phyloP scores from a whole-genome alignment of 2,113 vertebrate genomes.

The Pseudopodoces humilis region DNA sequence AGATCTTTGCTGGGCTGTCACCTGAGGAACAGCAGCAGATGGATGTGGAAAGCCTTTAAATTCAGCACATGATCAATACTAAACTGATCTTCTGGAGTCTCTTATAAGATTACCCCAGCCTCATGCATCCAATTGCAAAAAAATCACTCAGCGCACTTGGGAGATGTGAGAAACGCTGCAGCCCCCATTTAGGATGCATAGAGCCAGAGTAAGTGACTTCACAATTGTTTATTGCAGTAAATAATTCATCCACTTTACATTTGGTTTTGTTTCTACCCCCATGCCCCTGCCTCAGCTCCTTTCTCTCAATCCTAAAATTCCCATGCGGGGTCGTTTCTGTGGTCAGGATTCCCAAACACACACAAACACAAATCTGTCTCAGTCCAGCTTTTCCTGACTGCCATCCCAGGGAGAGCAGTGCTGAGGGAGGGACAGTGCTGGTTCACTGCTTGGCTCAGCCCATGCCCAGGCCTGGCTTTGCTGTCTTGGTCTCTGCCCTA shows the following conservation, averaged over 20 bases:
- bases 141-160: slow-evolving; percentile 53
- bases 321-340: not conserved
- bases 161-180: slow-evolving; percentile 32
- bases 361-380: not conserved
- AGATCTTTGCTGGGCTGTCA: not conserved
- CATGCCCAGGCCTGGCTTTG: not conserved
- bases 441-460: not conserved
- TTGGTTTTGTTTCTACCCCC: slow-evolving; percentile 32
- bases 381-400: not conserved
- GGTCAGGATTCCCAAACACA: not conserved
- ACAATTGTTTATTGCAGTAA: slow-evolving; percentile 72
- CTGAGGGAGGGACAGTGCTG: not conserved
- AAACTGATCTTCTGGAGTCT: slow-evolving; percentile 68
- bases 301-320: not conserved
- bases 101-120: slow-evolving; percentile 62
- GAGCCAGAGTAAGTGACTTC: slow-evolving; percentile 66
- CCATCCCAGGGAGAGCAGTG: not conserved
- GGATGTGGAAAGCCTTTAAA: slow-evolving; percentile 48
- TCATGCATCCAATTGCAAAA: slow-evolving; percentile 60
- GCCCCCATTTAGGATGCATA: slow-evolving; percentile 64
- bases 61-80: slow-evolving; percentile 68
- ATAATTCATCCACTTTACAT: slow-evolving; percentile 72
- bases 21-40: slow-evolving; percentile 9
- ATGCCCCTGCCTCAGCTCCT: not conserved
- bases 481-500: not conserved